phyloP scores from a whole-genome alignment of 2,888 invertebrate genomes.

The Xiphydria camelus region DNA sequence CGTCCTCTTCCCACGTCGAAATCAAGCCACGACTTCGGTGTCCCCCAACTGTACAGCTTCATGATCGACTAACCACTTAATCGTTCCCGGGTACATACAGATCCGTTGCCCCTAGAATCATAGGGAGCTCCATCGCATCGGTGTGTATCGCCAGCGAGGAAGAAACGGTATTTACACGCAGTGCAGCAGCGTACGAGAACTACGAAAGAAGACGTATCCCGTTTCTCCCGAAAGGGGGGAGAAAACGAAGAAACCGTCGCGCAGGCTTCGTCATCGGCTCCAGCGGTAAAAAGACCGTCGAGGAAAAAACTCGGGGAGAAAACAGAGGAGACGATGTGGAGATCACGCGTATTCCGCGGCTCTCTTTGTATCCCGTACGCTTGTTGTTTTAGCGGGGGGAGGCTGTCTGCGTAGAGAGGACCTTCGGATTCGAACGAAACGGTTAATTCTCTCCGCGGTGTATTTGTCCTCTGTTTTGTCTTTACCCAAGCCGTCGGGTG shows the following conservation, averaged over 20 bases:
- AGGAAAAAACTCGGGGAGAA: constrained; percentile 10
- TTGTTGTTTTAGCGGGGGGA: constrained; percentile 38
- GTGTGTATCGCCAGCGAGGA: constrained; percentile 16
- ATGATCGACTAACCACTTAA: no score
- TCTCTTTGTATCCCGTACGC: constrained; percentile 35
- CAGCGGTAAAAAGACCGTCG: constrained; percentile 19
- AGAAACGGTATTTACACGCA: no score
- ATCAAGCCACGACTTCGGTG: neutral
- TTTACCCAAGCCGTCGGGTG: neutral
- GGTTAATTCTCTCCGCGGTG: constrained; percentile 14
- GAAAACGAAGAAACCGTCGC: constrained; percentile 1
- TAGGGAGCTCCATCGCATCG: constrained; percentile 7
- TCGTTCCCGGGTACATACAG: no score
- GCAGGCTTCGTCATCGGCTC: no score
- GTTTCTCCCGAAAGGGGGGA: constrained; percentile 14
- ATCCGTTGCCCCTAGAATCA: constrained; percentile 11
- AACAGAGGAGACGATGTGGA: constrained; percentile 9
- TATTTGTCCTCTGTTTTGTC: constrained; percentile 9
- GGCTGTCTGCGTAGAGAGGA: constrained; percentile 3
- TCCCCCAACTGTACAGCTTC: no score
- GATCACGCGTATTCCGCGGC: constrained; percentile 19
- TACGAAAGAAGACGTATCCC: constrained; percentile 13
- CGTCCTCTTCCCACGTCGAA: constrained; percentile 2
- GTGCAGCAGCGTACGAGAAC: no score
- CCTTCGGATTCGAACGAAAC: neutral